These are phyloP conservation scores for Echinometra lucunter DNA, from an alignment of 53 echinoderm and acorn worm genomes.

Conservation along the genomic window DNA sequence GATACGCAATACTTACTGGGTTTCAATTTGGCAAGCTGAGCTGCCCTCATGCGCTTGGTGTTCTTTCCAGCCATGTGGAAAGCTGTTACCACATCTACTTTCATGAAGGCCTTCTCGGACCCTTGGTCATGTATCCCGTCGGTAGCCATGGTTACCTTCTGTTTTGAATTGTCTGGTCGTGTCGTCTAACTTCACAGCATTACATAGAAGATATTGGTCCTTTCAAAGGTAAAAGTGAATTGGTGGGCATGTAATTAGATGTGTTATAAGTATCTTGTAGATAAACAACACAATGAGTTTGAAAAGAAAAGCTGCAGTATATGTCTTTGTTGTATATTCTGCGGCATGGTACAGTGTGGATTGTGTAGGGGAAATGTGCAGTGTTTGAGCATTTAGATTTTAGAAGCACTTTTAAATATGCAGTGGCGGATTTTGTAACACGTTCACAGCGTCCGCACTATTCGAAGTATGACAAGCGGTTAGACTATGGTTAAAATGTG, in stretches of 20 bases:
- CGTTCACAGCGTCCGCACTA: too few species aligned
- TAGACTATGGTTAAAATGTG: too few species aligned
- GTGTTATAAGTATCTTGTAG: not conserved
- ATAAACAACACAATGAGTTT: not conserved
- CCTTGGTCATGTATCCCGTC: conserved; percentile 74
- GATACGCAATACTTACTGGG: not conserved
- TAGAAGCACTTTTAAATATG: too few species aligned
- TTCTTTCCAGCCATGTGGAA: conserved; percentile 74
- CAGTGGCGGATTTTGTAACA: too few species aligned
- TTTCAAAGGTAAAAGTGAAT: not conserved
- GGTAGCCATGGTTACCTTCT: conserved; percentile 72
- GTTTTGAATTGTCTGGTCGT: not conserved
- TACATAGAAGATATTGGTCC: not conserved
- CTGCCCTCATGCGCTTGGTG: conserved; percentile 57
- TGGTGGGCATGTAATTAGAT: not conserved
- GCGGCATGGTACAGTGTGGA: too few species aligned
- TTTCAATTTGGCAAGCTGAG: not conserved
- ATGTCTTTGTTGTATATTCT: too few species aligned
- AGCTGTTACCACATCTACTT: conserved; percentile 78
- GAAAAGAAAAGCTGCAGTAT: too few species aligned
- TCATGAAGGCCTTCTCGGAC: conserved; percentile 69
- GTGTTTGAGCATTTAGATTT: too few species aligned
- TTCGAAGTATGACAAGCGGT: too few species aligned
- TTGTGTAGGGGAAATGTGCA: too few species aligned
- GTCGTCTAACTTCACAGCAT: not conserved